Evolutionary conservation across 2,888 invertebrate genomes (phyloP), one percentile per base, ranked within the genome.

Genomic region (Portevinia maculata): DNA sequence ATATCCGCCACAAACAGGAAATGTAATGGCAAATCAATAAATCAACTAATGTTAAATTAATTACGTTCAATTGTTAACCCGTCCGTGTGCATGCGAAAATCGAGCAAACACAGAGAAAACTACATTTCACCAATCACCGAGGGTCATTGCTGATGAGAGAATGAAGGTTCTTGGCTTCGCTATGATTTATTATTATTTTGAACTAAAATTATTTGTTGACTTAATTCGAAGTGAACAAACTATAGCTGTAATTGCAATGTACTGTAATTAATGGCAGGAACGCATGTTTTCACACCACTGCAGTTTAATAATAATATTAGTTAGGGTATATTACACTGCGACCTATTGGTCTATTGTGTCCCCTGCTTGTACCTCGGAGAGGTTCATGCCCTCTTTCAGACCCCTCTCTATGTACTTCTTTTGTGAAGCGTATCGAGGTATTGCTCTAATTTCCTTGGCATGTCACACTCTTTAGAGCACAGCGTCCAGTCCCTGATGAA

Each of bases 11-110:
- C 59, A 15, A 11, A 11, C 39, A 39, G 50, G 37, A 32, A 53
- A 53, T 32, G 32, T 41, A 41, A 39, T 53, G 41, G 9, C 41
- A 32, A 53, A 53, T 65, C 53, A 41, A 53, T 65, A 53, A 65
- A 65, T 65, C 65, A 65, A 44, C 53, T 65, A 65, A 44, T 32
- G 13, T 15, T 13, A 41, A 53, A 65, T 65, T 65, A 65, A 53
- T 65, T 65, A 44, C 41, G 32, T 44, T 19, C 15, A 30, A 53
- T 44, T 53, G 52, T 65, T 53, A 30, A 59, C 28, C 24, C 52
- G 30, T 37, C 30, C 48, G 21, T 46, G 46, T 46, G 60, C 28
- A 17, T 39, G 28, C 39, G 55, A 21, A 70, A 55, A 44, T 41
- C 28, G 50, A 17, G 64, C 64, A 71, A 60, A 53, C 46, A 71